Percentiles rank a stretch among this genome's conserved stretches.
Conservation (phyloP, 2,797 vertebrate genomes). For the Rhinatrema bivittatum region DNA sequence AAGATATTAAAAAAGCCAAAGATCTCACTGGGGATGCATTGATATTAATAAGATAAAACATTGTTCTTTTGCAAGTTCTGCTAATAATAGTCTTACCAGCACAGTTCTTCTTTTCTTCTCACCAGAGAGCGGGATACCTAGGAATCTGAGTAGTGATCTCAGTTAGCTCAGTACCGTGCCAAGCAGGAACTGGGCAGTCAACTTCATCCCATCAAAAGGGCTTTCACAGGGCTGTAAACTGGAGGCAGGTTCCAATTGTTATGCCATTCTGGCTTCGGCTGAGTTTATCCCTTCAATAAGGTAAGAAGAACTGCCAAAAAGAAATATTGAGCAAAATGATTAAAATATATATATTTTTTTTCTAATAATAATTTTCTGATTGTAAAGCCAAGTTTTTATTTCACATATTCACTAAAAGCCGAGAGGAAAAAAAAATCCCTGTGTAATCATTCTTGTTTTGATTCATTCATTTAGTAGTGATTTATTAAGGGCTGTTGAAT, state of each 20-base stretch:
- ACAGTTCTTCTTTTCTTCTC: neutral
- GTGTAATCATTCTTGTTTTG: constrained; percentile 58
- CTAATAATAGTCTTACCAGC: constrained; percentile 10
- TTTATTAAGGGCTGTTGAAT: constrained; percentile 68
- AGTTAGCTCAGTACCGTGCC: constrained; percentile 35
- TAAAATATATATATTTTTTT: constrained; percentile 43
- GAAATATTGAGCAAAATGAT: constrained; percentile 35
- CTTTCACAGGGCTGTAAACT: constrained; percentile 42
- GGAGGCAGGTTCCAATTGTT: constrained; percentile 55
- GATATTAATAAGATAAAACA: too few species aligned
- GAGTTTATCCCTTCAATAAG: constrained; percentile 53
- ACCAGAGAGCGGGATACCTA: constrained; percentile 36
- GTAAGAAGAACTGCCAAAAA: constrained; percentile 42
- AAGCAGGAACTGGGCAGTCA: constrained; percentile 54
- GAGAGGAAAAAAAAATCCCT: constrained; percentile 35
- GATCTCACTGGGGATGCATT: too few species aligned
- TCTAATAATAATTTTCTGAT: constrained; percentile 40
- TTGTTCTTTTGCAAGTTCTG: too few species aligned
- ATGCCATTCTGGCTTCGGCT: constrained; percentile 46
- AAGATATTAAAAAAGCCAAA: too few species aligned
- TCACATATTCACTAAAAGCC: constrained; percentile 39
- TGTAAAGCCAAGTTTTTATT: constrained; percentile 39
- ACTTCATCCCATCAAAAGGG: constrained; percentile 46
- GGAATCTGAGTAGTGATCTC: constrained; percentile 42
- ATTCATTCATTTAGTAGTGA: constrained; percentile 58